Conservation (phyloP, 1,140 invertebrate species). For the Neotoxoptera formosana region DNA sequence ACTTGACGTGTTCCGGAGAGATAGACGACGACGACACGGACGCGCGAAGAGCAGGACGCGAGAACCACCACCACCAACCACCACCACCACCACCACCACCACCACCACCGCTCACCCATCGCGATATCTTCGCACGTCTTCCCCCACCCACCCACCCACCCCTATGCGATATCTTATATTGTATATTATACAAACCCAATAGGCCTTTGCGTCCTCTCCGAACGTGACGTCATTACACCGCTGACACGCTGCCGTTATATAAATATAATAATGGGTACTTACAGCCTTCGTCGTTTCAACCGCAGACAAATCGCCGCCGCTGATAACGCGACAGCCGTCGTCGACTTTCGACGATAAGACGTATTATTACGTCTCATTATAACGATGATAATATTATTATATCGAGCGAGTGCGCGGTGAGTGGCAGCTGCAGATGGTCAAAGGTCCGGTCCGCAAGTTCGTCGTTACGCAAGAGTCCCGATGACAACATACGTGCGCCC, state of each 20-base stretch:
- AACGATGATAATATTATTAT: no score
- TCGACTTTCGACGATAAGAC: background rate
- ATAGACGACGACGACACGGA: background rate
- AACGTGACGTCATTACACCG: background rate
- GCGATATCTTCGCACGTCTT: background rate
- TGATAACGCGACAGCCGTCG: background rate
- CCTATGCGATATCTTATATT: no score
- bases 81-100: no score
- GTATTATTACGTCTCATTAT: background rate
- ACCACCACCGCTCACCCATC: no score
- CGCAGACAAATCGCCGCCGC: background rate
- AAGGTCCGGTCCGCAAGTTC: no score
- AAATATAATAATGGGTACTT: no score
- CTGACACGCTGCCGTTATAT: background rate
- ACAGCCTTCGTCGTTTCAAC: background rate
- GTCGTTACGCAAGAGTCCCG: no score
- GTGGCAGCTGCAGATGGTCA: no score
- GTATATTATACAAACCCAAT: background rate
- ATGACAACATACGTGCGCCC: no score
- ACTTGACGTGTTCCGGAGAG: background rate
- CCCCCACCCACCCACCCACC: no score
- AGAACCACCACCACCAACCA: no score
- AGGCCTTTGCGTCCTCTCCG: background rate
- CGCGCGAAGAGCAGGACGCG: background rate
- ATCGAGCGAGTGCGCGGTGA: no score